These are phyloP conservation scores for Temnothorax longispinosus DNA, from an alignment of 1,140 invertebrate species.

Conservation along the genomic window DNA sequence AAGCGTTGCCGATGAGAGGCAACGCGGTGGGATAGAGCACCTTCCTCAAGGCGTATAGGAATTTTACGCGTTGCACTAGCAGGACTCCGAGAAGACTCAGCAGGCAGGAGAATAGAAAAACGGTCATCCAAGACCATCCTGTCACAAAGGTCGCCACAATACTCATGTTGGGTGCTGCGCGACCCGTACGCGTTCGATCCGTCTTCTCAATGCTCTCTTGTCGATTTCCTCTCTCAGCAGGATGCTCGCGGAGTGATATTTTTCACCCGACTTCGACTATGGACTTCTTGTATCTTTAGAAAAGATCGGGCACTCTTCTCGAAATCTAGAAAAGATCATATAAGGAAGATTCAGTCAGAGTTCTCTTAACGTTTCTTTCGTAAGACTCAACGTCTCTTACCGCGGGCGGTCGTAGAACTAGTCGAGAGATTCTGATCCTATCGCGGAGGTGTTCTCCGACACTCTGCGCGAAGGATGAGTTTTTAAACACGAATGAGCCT, in stretches of 20 bases:
- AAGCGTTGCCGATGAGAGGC: slow-evolving; percentile 80
- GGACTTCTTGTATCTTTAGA: neutral
- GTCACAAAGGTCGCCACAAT: neutral
- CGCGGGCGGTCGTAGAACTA: neutral
- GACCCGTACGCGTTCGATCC: neutral
- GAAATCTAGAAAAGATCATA: neutral
- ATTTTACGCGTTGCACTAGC: slow-evolving; percentile 71
- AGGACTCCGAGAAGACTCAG: slow-evolving; percentile 53
- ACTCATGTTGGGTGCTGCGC: neutral
- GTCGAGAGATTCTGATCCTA: neutral
- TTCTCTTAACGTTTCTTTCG: neutral
- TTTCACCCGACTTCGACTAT: neutral
- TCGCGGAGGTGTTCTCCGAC: neutral
- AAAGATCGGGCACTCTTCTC: neutral
- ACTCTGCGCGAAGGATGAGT: neutral
- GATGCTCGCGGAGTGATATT: neutral
- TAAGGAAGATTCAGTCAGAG: neutral
- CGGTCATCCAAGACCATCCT: slow-evolving; percentile 67
- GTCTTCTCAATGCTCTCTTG: neutral
- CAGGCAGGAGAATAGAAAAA: slow-evolving; percentile 62
- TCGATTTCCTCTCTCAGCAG: neutral
- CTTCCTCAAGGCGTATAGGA: slow-evolving; percentile 75
- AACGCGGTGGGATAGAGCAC: slow-evolving; percentile 78
- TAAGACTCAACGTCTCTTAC: neutral
- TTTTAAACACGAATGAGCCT: no score